phyloP scores from a whole-genome alignment of 1,140 invertebrate species.

The Penaeus vannamei region DNA sequence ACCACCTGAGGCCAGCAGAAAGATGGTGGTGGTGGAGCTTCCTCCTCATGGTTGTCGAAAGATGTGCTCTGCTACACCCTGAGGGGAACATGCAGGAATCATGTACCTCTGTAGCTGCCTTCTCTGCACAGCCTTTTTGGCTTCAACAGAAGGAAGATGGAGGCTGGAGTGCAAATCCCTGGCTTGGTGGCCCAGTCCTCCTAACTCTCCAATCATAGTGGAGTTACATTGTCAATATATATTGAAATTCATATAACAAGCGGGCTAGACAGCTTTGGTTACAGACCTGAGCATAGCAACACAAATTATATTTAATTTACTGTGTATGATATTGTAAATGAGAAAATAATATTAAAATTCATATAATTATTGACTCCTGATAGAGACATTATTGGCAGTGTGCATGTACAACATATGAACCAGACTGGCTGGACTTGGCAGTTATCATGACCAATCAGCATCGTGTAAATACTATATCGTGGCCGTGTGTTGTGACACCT shows the following conservation, averaged over 20 bases:
- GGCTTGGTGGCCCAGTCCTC: slow-evolving; percentile 8
- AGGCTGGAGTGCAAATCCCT: slow-evolving; percentile 13
- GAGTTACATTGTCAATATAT: slow-evolving; percentile 38
- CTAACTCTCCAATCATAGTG: slow-evolving; percentile 37
- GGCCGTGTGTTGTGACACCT: slow-evolving; percentile 36
- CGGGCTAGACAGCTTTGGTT: slow-evolving; percentile 54
- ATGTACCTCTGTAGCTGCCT: slow-evolving; percentile 44
- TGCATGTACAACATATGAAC: slow-evolving; percentile 50
- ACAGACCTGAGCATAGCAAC: slow-evolving; percentile 60
- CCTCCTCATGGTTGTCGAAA: slow-evolving; percentile 29
- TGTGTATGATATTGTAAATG: slow-evolving; percentile 65
- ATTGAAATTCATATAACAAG: background rate
- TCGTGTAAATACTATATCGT: slow-evolving; percentile 32
- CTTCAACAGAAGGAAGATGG: slow-evolving; percentile 18
- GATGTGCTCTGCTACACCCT: slow-evolving; percentile 37
- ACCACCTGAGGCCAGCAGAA: slow-evolving; percentile 48
- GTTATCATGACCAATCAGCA: slow-evolving; percentile 39
- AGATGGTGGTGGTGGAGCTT: slow-evolving; percentile 37
- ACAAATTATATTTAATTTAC: slow-evolving; percentile 56
- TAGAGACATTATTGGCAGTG: slow-evolving; percentile 43
- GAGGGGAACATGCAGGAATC: slow-evolving; percentile 25
- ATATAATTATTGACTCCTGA: slow-evolving; percentile 58
- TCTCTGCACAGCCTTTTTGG: slow-evolving; percentile 7
- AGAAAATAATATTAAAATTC: slow-evolving; percentile 52
- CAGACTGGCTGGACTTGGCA: slow-evolving; percentile 56